Base-by-base conservation (phyloP, 2,797 vertebrate species). In the Eleutherodactylus coqui region DNA sequence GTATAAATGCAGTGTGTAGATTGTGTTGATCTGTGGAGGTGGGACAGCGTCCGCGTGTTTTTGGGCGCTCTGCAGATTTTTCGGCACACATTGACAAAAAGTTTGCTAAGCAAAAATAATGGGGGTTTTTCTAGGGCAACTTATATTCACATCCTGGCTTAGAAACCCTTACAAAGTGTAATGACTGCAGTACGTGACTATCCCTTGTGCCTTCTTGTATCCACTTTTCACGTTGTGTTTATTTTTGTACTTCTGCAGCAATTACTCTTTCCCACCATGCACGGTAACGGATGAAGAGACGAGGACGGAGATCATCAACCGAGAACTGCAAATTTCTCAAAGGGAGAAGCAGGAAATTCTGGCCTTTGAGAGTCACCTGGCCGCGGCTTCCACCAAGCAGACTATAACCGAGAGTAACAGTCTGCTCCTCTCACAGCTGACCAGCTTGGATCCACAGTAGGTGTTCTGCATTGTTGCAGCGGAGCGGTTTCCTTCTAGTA, bases 341-440 rank as follows among this genome's bases (percentile, higher is more conserved):
- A 94, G 97, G 75, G 98, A 99, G 93, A 98, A 97, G 89, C 98
- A 99, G 86, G 98, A 99, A 89, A 99, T 99, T 85, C 91, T 99
- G 89, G 98, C 98, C 1, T 99, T 99, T 6, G 98, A 99, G 89
- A 98, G 98, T 83, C 98, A 99, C 89, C 90, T 99, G 90, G 98
- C 98, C 0, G 98, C 98, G 0, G 98, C 98, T 0, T 99, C 98
- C 88, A 99, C 98, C 58, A 99, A 99, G 87, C 98, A 98, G 93
- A 98, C 98, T 64, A 99, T 99, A 92, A 99, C 98, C 0, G 98
- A 99, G 92, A 99, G 94, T 92, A 99, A 97, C 93, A 99, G 98
- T 90, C 92, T 99, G 80, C 92, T 99, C 58, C 90, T 99, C 87
- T 99, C 96, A 0, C 98, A 99, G 93, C 96, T 99, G 16, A 99